Conservation (phyloP, 2,113 vertebrate genomes). For the Lepus americanus region DNA sequence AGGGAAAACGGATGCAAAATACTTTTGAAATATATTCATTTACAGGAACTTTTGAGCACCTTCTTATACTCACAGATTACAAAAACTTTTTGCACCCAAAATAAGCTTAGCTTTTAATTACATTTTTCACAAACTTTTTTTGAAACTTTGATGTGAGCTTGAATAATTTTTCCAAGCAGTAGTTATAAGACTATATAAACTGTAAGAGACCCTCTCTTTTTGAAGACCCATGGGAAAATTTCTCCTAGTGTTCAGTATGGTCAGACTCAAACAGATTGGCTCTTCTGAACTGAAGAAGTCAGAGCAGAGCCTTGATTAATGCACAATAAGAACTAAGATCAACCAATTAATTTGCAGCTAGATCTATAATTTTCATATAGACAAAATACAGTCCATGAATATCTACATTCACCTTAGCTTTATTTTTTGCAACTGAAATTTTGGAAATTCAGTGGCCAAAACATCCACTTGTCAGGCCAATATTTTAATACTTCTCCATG, state of each 20-base stretch:
- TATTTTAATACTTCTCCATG: neutral
- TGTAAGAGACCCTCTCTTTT: neutral
- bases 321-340: neutral
- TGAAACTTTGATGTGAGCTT: neutral
- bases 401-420: neutral
- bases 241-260: neutral
- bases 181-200: neutral
- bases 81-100: no score
- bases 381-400: neutral
- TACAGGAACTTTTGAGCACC: no score
- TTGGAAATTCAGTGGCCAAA: neutral
- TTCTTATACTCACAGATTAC: no score
- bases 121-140: no score
- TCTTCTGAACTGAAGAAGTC: neutral
- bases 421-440: neutral
- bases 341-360: neutral
- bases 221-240: neutral
- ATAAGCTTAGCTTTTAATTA: no score
- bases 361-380: neutral
- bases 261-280: neutral
- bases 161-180: neutral
- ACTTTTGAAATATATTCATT: no score
- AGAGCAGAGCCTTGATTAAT: neutral
- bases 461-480: neutral
- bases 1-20: no score